phyloP scores from a whole-genome alignment of 2,888 invertebrate species.

The Onthophagus sagittarius region DNA sequence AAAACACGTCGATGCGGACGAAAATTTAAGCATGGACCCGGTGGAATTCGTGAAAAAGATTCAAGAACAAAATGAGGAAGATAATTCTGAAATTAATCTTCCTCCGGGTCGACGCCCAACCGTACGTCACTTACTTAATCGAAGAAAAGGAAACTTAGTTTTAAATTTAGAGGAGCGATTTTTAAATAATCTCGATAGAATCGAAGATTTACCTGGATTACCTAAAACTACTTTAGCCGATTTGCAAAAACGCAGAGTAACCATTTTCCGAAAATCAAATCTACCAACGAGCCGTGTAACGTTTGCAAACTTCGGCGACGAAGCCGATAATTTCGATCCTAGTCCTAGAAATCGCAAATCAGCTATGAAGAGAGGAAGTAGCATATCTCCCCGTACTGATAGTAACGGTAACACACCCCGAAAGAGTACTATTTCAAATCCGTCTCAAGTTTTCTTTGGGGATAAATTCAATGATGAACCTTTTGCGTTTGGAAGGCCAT shows the following conservation, averaged over 20 bases:
- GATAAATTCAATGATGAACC: background rate
- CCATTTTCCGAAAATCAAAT: background rate
- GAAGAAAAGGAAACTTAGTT: background rate
- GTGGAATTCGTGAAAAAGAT: background rate
- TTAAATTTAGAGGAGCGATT: background rate
- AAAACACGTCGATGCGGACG: background rate
- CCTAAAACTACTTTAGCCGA: background rate
- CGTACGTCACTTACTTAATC: background rate
- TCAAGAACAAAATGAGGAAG: background rate
- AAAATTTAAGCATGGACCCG: background rate
- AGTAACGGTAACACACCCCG: background rate
- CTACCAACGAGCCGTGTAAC: background rate
- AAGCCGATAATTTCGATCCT: background rate
- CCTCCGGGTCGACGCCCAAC: background rate
- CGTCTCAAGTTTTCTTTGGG: background rate
- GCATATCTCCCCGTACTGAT: background rate
- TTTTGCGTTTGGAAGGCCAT: background rate
- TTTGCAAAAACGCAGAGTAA: background rate
- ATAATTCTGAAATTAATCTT: background rate
- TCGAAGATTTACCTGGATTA: background rate
- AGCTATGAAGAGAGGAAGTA: background rate
- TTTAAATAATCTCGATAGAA: background rate
- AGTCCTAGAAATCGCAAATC: background rate
- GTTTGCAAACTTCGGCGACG: too few relatives aligned
- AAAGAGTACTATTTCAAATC: background rate